Conservation (phyloP, 2,113 vertebrate genomes). For the Onychostoma macrolepis region DNA sequence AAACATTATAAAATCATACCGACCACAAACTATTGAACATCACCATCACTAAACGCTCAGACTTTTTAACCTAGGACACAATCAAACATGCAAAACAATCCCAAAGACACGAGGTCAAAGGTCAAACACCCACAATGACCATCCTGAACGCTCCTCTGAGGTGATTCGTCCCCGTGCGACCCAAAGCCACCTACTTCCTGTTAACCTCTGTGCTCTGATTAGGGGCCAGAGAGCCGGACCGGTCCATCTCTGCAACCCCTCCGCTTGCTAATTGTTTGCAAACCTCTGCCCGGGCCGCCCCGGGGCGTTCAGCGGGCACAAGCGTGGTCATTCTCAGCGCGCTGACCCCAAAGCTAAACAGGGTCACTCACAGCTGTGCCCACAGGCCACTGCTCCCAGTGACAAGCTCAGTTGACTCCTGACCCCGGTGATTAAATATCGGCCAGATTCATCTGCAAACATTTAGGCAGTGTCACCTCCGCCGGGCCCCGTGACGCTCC, state of each 20-base stretch:
- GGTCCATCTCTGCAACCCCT: conserved; percentile 51
- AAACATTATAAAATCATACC: background rate
- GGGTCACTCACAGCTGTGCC: conserved; percentile 60
- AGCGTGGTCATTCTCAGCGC: conserved; percentile 52
- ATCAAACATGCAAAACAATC: conserved; percentile 10
- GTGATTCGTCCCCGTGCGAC: background rate
- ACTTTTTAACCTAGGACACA: background rate
- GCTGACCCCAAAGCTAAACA: conserved; percentile 71
- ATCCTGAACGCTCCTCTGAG: background rate
- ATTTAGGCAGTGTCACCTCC: conserved; percentile 77
- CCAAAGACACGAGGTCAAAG: conserved; percentile 35
- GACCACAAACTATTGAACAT: background rate
- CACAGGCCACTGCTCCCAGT: conserved; percentile 66
- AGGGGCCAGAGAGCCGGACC: conserved; percentile 27
- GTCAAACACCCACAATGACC: conserved; percentile 45
- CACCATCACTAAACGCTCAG: background rate
- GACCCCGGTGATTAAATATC: conserved; percentile 78
- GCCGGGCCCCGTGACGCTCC: conserved; percentile 25
- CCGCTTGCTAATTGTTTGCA: conserved; percentile 60
- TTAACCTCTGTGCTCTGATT: conserved; percentile 45
- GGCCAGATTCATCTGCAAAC: conserved; percentile 80
- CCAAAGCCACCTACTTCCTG: conserved; percentile 44
- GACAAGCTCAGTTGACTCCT: conserved; percentile 71
- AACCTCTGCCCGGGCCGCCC: conserved; percentile 42
- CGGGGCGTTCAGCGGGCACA: conserved; percentile 31